Base-by-base conservation (phyloP, 2,797 vertebrate genomes). In the Philypnodon macrostomus region DNA sequence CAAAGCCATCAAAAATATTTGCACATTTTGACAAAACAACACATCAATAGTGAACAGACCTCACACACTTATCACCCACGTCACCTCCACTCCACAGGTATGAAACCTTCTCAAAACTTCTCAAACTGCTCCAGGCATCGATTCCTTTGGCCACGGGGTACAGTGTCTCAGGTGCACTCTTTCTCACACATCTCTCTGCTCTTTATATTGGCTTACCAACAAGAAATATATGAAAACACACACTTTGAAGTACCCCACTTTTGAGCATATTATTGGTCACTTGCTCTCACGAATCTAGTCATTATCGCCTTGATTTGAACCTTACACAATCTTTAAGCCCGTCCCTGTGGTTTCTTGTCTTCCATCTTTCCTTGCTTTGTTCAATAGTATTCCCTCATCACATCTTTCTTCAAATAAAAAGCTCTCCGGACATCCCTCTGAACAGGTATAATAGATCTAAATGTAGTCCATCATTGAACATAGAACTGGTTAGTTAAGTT, bases 101-200 rank as follows among this genome's bases (percentile, higher is more conserved):
- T 42, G 35, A 67, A 57, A 60, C 49, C 26, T 42, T 63, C 55
- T 58, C 32, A n/a, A n/a, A n/a, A n/a, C n/a, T n/a, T n/a, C 47
- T 63, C 23, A 73, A 61, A 75, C 21, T 58, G 74, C 73, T 72
- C 1, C 58, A 47, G 73, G 68, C 76, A 24, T 34, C 53, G 63
- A 75, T 72, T 77, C 53, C 30, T 70, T 46, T 73, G 53, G 73
- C 78, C 73, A 57, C 40, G 14, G 67, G 75, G 57, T 62, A 56
- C 35, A 24, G 15, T 24, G 60, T 54, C 77, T 65, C 45, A 32
- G 57, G 66, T 75, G 67, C 42, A 66, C 33, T 55, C 46, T 57
- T 42, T 42, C 45, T 63, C 34, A 45, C 13, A 47, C 19, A 33
- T 58, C 7, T 58, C 12, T 34, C 50, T 52, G 27, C 32, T 8